Base-by-base conservation (phyloP, 2,888 invertebrate species). In the Leucoma salicis region DNA sequence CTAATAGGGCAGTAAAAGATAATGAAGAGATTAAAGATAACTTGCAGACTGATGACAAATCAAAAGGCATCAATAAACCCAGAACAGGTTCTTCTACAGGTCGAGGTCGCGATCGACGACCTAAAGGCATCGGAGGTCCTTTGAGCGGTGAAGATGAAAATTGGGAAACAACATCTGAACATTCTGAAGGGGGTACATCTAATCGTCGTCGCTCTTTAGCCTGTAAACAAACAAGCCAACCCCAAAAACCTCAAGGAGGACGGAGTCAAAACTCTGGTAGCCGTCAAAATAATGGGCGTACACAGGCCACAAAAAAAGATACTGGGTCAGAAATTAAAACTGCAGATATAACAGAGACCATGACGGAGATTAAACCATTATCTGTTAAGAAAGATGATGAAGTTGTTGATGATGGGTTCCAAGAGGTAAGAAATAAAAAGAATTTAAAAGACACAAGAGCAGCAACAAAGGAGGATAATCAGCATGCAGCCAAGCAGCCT, bases 121-220 rank as follows among this genome's bases (percentile, higher is more conserved):
- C 80, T 12, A 84, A 79, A 62, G 82, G 79, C 32, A 66, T 69
- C 15, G 79, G 65, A 34, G 78, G 78, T n/a, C 78, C 76, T 21
- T 71, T 71, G 18, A 85, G 80, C 46, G 88, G 90, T 7, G 92
- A 92, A 49, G 92, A 92, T 56, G 93, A 93, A 63, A 91, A 94
- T 66, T 95, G 95, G 94, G 96, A 95, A 74, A 95, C 95, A 31
- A 95, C 95, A 12, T 95, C 95, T 5, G 96, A 96, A 79, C 95
- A 95, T 84, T 95, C 95, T 77, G 95, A 93, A 70, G 83, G 85
- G 31, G 81, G 77, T 28, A 64, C 71, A 21, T 66, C 71, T 11
- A 67, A 70, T 36, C 74, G 75, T 39, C 82, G 82, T 32, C 79
- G 83, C 40, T 72, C 82, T 35, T 63, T 62, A 42, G 76, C 77